These are phyloP conservation scores for Ophiodon elongatus DNA, from an alignment of 2,113 vertebrate species.

Conservation along the genomic window DNA sequence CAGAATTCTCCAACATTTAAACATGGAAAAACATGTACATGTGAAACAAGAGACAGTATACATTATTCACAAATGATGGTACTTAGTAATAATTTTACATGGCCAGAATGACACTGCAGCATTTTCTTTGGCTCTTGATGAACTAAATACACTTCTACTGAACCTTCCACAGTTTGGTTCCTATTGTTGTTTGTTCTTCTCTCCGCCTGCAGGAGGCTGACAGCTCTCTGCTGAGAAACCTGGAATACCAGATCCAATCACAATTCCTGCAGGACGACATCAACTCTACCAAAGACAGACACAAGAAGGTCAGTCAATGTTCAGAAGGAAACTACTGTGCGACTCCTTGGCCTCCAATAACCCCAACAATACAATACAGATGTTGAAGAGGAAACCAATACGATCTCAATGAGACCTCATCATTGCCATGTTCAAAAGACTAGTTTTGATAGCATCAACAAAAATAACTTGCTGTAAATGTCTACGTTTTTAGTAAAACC, in stretches of 20 bases:
- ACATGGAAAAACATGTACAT: not conserved
- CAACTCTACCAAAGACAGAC: slow-evolving; percentile 91
- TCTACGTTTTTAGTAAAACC: not conserved
- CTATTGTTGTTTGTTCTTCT: not conserved
- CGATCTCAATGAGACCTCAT: not conserved
- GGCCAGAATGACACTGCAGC: not conserved
- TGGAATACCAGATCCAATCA: slow-evolving; percentile 92
- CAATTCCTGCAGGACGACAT: slow-evolving; percentile 96
- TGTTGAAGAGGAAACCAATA: not conserved
- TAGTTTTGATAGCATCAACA: not conserved
- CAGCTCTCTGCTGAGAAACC: slow-evolving; percentile 88
- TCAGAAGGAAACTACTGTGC: not conserved
- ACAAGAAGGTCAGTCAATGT: slow-evolving; percentile 88
- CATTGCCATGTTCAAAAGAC: not conserved
- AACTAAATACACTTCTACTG: not conserved
- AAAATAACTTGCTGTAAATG: not conserved
- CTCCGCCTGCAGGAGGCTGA: slow-evolving; percentile 89
- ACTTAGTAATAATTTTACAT: not conserved
- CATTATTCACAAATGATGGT: not conserved
- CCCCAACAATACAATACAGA: not conserved
- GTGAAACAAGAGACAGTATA: not conserved
- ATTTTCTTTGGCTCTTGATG: not conserved
- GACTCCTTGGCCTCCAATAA: not conserved
- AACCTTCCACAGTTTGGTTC: not conserved
- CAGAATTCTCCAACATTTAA: not conserved